These are phyloP conservation scores for Linnaemya vulpina DNA, from an alignment of 2,888 invertebrate genomes.

Conservation along the genomic window DNA sequence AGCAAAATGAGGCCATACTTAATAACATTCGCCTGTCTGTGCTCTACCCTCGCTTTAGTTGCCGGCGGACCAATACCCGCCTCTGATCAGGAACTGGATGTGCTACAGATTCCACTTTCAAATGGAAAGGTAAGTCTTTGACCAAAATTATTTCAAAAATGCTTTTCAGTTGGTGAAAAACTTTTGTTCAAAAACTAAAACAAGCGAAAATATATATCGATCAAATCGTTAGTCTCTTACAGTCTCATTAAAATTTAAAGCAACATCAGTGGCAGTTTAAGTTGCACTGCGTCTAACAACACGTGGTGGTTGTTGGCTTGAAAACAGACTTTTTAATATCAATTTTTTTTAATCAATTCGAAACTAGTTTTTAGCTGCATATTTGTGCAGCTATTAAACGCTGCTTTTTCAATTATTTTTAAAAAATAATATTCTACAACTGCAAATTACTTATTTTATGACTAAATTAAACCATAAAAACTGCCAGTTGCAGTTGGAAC, in stretches of 20 bases:
- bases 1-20: conserved; percentile 77
- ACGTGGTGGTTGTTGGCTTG: not conserved
- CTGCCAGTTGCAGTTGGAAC: no score
- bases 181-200: not conserved
- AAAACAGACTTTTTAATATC: not conserved
- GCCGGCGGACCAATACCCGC: conserved; percentile 80
- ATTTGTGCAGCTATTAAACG: not conserved
- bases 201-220: not conserved
- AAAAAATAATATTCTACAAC: not conserved
- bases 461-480: no score
- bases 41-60: conserved; percentile 77
- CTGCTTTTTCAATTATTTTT: not conserved
- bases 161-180: not conserved
- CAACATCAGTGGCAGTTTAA: not conserved
- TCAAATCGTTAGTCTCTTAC: not conserved
- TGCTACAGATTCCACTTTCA: conserved; percentile 82
- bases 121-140: conserved; percentile 82
- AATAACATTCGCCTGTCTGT: conserved; percentile 76
- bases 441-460: no score
- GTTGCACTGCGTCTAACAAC: not conserved
- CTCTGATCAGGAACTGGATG: conserved; percentile 80
- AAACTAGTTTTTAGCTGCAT: not conserved
- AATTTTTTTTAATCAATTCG: no score
- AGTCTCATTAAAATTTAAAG: not conserved
- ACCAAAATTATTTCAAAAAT: conserved; percentile 8